Conservation (phyloP, 2,797 vertebrate genomes). For the Podarcis siculus region DNA sequence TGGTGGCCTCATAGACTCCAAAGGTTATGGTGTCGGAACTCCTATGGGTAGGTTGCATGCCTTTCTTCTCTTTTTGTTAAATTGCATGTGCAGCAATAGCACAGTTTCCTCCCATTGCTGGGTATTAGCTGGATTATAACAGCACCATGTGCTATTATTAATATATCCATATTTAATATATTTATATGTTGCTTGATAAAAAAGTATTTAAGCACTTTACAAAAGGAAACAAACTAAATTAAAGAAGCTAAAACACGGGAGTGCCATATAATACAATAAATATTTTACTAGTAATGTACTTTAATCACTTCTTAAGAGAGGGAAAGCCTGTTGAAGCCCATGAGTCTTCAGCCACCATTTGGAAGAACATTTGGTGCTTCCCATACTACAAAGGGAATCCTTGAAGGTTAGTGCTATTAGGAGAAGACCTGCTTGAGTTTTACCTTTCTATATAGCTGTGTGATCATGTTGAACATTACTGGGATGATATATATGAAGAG, state of each 20-base stretch:
- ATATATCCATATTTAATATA: not conserved
- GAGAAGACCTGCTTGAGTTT: not conserved
- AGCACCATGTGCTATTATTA: not conserved
- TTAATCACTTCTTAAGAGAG: no score
- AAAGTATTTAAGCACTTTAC: no score
- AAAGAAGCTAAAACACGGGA: no score
- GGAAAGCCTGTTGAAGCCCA: no score
- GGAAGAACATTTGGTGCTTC: no score
- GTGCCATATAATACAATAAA: no score
- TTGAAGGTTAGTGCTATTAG: no score
- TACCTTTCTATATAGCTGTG: not conserved
- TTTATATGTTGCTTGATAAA: no score
- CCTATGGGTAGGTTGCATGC: conserved; percentile 91
- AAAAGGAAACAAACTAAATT: no score
- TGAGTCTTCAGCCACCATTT: no score
- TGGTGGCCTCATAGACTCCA: conserved; percentile 96
- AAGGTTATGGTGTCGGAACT: conserved; percentile 95
- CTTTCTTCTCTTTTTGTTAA: conserved; percentile 59
- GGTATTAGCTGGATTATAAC: not conserved
- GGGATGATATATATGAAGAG: not conserved
- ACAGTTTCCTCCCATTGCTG: not conserved
- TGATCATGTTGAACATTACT: not conserved
- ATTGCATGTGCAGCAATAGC: conserved; percentile 46
- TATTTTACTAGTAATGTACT: no score
- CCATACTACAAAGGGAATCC: no score